These are phyloP conservation scores for Zeus faber DNA, from an alignment of 2,113 vertebrate species.

Conservation along the genomic window DNA sequence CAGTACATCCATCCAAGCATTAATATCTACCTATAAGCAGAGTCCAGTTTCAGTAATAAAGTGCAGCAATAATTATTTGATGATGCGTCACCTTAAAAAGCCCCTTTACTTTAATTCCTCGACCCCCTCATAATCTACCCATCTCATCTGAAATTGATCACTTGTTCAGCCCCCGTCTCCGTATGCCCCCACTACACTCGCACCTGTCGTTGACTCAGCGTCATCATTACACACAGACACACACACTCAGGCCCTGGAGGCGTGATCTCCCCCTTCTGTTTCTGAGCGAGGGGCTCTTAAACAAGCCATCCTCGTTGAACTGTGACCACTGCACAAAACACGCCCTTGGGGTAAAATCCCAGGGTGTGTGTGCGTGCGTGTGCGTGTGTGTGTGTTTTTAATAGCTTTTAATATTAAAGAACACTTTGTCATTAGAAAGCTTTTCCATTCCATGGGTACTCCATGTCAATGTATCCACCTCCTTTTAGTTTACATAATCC, in stretches of 20 bases:
- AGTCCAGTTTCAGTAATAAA: too few relatives aligned
- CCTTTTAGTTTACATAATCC: too few relatives aligned
- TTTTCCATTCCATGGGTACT: too few relatives aligned
- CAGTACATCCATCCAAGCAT: too few relatives aligned
- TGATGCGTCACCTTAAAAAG: conserved; percentile 14
- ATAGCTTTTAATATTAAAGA: too few relatives aligned
- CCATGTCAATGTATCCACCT: too few relatives aligned
- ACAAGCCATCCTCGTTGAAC: conserved; percentile 69
- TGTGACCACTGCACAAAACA: conserved; percentile 64
- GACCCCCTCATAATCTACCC: conserved; percentile 20
- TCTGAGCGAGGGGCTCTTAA: conserved; percentile 62
- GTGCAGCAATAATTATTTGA: not conserved
- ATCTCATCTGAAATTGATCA: conserved; percentile 60
- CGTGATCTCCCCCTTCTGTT: conserved; percentile 45
- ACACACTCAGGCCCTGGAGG: conserved; percentile 36
- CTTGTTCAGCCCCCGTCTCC: conserved; percentile 35
- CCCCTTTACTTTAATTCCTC: conserved; percentile 27
- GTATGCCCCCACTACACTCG: conserved; percentile 30
- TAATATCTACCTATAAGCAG: too few relatives aligned
- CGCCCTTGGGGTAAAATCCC: conserved; percentile 65
- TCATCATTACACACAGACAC: conserved; percentile 13
- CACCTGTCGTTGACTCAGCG: conserved; percentile 68
- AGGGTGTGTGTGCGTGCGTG: conserved; percentile 46
- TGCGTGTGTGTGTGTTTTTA: conserved; percentile 21
- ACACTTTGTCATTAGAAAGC: too few relatives aligned